Conservation (phyloP, 2,888 invertebrate species). For the Aromia moschata region DNA sequence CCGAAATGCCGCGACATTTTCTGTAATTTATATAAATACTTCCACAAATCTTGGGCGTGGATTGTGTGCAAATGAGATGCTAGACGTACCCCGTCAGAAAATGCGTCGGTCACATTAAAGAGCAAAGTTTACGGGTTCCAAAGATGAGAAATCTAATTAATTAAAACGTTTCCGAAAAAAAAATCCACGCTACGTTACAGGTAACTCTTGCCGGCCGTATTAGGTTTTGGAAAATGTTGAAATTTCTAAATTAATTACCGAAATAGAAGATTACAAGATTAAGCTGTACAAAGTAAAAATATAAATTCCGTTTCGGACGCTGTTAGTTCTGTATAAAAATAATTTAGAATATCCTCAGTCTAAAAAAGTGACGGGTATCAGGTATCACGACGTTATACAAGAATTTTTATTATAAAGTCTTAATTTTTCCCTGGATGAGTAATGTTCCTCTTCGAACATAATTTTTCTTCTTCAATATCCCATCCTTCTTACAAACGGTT, state of each 20-base stretch:
- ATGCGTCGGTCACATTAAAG: constrained; percentile 43
- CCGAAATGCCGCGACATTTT: constrained; percentile 47
- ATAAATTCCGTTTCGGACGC: constrained; percentile 7
- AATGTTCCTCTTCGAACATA: not conserved
- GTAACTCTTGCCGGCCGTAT: not conserved
- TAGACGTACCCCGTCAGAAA: constrained; percentile 48
- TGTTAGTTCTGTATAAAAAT: constrained; percentile 8
- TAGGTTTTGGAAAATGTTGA: constrained; percentile 7
- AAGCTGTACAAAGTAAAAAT: not conserved
- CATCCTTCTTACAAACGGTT: too few relatives aligned
- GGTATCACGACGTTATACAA: constrained; percentile 1
- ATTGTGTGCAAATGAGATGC: constrained; percentile 56
- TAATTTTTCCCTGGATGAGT: not conserved
- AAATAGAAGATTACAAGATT: constrained; percentile 16
- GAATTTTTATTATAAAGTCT: constrained; percentile 19
- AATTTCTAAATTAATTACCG: constrained; percentile 21
- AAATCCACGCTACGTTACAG: not conserved
- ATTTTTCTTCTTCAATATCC: not conserved
- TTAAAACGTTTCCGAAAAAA: constrained; percentile 30
- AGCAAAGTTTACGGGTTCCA: constrained; percentile 40
- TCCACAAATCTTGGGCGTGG: constrained; percentile 51
- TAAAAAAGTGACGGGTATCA: constrained; percentile 11
- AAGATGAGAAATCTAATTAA: constrained; percentile 47
- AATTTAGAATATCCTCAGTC: not conserved
- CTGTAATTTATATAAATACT: constrained; percentile 54